Conservation (phyloP, 2,888 invertebrate genomes). For the Cheilosia vulpina region DNA sequence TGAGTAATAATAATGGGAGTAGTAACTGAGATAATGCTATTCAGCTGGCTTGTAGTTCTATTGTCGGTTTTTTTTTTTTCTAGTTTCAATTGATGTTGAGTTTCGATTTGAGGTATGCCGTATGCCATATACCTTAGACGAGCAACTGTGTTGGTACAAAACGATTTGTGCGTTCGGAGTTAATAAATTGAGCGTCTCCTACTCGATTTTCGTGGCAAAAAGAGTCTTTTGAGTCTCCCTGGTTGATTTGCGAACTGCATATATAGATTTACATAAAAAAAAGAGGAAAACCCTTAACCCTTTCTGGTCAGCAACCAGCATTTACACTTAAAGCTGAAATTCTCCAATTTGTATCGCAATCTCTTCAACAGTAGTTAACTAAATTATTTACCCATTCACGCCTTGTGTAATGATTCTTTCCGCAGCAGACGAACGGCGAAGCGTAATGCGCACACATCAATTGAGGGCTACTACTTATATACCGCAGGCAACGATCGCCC, state of each 20-base stretch:
- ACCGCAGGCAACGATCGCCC: neutral
- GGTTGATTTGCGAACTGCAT: too few species aligned
- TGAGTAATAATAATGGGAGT: slow-evolving; percentile 2
- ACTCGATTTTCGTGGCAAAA: too few species aligned
- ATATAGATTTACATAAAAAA: too few species aligned
- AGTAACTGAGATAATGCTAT: neutral
- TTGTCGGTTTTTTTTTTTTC: neutral
- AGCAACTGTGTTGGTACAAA: too few species aligned
- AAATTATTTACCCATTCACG: neutral
- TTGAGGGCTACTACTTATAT: neutral
- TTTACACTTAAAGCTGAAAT: too few species aligned
- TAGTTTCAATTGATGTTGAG: neutral
- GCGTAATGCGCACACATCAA: slow-evolving; percentile 24
- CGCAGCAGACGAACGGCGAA: neutral
- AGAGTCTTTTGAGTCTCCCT: too few species aligned
- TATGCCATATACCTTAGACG: too few species aligned
- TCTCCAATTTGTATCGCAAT: neutral
- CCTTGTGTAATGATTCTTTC: neutral
- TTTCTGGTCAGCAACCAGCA: neutral
- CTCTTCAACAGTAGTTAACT: neutral
- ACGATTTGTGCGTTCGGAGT: too few species aligned
- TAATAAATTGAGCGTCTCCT: too few species aligned
- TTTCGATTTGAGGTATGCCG: neutral
- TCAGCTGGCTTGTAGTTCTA: neutral
- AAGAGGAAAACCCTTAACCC: too few species aligned